Evolutionary conservation across 2,797 vertebrate genomes (phyloP), one percentile per base, ranked within the genome.

Genomic region (Hozukius guyotensis): DNA sequence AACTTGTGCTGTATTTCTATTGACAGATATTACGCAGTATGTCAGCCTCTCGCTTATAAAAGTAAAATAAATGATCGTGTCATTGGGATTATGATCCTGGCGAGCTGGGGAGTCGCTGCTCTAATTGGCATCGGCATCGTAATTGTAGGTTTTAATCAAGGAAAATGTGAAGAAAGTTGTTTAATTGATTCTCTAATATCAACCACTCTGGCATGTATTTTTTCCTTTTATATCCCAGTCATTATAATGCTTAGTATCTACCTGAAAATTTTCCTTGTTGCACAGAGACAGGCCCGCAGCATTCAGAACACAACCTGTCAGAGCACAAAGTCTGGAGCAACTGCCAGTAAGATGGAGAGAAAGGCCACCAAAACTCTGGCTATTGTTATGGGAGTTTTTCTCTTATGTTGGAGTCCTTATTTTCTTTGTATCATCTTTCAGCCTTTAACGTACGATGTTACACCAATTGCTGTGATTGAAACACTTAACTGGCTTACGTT

Each of bases 351-450:
- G 69, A 94, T 77, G 78, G 96, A 97, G 87, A 90, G 87, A 24
- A 97, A 97, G 93, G 96, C 96, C 31, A 95, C 93, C 1, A 97
- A 96, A 87, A 97, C 96, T 2, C 87, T 97, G 60, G 94, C 95
- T 9, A 89, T 95, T 38, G 93, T 97, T 57, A 90, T 97, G 79
- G 97, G 97, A 16, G 92, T 94, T 36, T 98, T 97, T 76, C 87
- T 98, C 2, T 71, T 93, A 14, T 97, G 96, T 65, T 96, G 95
- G 97, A 94, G 92, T n/a, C 97, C 97, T 1, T 97, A 95, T 74
- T 97, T 97, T 74, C 85, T 97, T 68, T 96, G 94, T 72, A 94
- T 91, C 4, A 87, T 93, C 69, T 85, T 93, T 12, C 92, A 94
- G 61, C 95, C 96, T 46, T 91, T 96, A 57, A 76, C 94, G 61